A percentile compares a stretch with the other conserved stretches of the same genome.
These are phyloP conservation scores for Eulacestoma nigropectus DNA, from an alignment of 2,113 vertebrate genomes.

Conservation along the genomic window DNA sequence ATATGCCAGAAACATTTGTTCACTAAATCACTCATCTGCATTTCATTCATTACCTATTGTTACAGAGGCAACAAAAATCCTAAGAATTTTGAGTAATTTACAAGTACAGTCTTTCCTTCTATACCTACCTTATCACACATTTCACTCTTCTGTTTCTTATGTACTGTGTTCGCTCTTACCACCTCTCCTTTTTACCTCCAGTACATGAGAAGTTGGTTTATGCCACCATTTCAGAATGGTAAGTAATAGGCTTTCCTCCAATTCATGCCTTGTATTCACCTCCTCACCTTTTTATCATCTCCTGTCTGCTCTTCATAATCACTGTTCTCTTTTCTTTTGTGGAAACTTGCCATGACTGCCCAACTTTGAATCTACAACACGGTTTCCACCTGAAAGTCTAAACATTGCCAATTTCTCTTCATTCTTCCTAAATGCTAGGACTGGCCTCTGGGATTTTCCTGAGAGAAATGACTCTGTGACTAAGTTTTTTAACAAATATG, in stretches of 20 bases:
- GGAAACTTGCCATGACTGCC: background rate
- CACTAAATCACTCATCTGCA: background rate
- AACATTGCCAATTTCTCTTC: background rate
- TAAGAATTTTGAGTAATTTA: background rate
- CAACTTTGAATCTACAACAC: background rate
- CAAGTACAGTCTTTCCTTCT: background rate
- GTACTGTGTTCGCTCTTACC: background rate
- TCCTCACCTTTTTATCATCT: background rate
- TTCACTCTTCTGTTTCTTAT: background rate
- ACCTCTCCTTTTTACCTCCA: background rate
- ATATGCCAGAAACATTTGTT: background rate
- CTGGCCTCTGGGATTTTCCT: background rate
- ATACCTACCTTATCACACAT: background rate
- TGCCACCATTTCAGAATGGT: background rate
- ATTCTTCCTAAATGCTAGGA: background rate
- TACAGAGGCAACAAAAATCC: slow-evolving; percentile 3
- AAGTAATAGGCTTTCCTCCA: background rate
- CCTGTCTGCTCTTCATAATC: background rate
- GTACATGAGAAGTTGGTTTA: background rate
- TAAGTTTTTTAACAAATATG: background rate
- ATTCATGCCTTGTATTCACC: background rate
- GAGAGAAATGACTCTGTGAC: background rate
- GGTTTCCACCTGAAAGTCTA: background rate
- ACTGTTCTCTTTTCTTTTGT: background rate
- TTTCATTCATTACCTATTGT: background rate